Base-by-base conservation (phyloP, 2,797 vertebrate species). In the Malacoctenus gilli region DNA sequence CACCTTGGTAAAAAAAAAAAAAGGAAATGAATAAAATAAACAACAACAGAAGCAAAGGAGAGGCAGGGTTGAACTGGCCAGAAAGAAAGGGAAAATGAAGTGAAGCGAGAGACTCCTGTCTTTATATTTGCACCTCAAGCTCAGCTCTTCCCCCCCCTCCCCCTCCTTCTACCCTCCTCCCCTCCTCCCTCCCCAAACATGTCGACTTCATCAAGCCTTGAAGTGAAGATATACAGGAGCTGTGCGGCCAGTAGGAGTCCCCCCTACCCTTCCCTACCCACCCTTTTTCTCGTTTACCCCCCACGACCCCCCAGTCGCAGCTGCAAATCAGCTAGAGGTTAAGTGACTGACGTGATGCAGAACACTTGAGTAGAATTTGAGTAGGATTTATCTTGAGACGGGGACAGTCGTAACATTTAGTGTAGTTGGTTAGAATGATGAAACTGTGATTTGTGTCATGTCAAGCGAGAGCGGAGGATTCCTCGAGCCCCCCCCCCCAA, bases 1-100 rank as follows among this genome's bases (percentile, higher is more conserved):
- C 94, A 23, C 96, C 94, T 64, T 97, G 95, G 96, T 98, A 95
- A 92, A 93, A 90, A 80, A 23, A 8, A 47, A 3, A 12, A 11
- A 32, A 11, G 10, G 32, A n/a, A 11, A 1, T 13, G 2, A 4
- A 30, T 2, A 19, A 8, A 43, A 8, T 3, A 7, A 25, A 32
- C n/a, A n/a, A n/a, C n/a, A n/a, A n/a, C n/a, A n/a, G n/a, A n/a
- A n/a, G n/a, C n/a, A 16, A 38, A 7, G n/a, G 37, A 50, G 48
- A 41, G 48, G 19, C 37, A 20, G 50, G 20, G 1, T 28, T 16
- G 49, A 63, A 72, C 58, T 60, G 75, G 63, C 42, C 57, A 72
- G 63, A 75, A 59, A 72, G 77, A 77, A 86, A 83, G 77, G 79
- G 72, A 80, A 87, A 79, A 78, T 72, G 57, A 79, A 78, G 80